Percentiles rank a stretch among this genome's conserved stretches.
Evolutionary conservation across 2,797 vertebrate species (phyloP).

Genomic region (Hephaestus fuliginosus): DNA sequence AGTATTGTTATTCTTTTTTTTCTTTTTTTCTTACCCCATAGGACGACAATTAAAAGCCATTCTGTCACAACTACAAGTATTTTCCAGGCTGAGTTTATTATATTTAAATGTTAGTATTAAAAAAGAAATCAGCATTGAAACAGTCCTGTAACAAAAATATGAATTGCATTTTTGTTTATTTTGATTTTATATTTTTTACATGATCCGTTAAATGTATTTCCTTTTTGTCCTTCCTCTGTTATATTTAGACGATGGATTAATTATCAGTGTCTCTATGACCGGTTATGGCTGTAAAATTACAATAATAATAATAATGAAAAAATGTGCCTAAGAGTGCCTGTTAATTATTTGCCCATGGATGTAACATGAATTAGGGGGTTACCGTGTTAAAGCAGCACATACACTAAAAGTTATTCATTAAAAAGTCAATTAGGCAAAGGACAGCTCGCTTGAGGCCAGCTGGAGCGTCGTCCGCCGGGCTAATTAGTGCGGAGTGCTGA

Average conservation of each 20-base stretch:
- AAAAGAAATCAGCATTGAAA: background rate
- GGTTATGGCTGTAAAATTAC: background rate
- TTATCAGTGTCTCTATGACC: background rate
- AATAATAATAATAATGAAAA: background rate
- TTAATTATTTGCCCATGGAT: background rate
- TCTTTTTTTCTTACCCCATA: background rate
- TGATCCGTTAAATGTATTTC: too few species aligned
- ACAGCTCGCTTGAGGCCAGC: slow-evolving; percentile 32
- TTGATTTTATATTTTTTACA: background rate
- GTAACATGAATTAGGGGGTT: background rate
- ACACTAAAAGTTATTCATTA: slow-evolving; percentile 23
- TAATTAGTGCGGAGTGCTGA: slow-evolving; percentile 73
- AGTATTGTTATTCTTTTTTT: too few species aligned
- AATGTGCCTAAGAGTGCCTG: background rate
- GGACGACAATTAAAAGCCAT: too few species aligned
- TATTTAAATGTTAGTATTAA: background rate
- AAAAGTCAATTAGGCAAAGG: slow-evolving; percentile 46
- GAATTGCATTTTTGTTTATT: background rate
- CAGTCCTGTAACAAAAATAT: background rate
- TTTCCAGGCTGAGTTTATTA: background rate
- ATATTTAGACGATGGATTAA: background rate
- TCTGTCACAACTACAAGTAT: background rate
- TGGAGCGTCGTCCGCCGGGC: slow-evolving; percentile 29
- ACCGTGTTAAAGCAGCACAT: slow-evolving; percentile 9
- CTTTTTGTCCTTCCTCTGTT: background rate